Conservation (phyloP, 2,113 vertebrate genomes). For the Phylloscopus whistleri region DNA sequence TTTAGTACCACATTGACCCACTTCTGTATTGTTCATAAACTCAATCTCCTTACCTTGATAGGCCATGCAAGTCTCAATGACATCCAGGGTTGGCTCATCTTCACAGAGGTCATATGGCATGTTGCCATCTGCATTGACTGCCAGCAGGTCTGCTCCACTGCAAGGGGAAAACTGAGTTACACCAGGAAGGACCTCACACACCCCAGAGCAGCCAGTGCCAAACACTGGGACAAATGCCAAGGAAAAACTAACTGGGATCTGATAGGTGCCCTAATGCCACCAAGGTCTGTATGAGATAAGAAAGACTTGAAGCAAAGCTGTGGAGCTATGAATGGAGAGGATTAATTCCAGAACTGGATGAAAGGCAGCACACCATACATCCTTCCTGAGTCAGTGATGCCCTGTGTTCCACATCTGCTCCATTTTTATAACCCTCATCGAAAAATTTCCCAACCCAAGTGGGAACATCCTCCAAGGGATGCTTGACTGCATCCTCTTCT, state of each 20-base stretch:
- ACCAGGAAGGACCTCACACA: background rate
- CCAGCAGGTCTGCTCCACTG: slow-evolving; percentile 91
- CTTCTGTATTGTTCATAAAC: background rate
- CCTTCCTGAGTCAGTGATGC: background rate
- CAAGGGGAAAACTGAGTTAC: background rate
- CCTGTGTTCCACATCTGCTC: background rate
- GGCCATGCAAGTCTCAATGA: slow-evolving; percentile 96
- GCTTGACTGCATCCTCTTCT: background rate
- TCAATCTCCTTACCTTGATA: slow-evolving; percentile 83
- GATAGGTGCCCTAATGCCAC: background rate
- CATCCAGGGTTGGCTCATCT: slow-evolving; percentile 93
- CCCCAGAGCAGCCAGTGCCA: background rate
- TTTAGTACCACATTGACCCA: background rate
- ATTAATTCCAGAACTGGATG: background rate
- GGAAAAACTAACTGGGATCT: background rate
- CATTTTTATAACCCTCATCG: background rate
- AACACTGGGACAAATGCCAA: background rate
- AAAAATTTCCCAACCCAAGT: background rate
- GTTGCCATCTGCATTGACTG: slow-evolving; percentile 95
- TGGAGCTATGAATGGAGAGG: background rate
- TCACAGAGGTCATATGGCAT: slow-evolving; percentile 99
- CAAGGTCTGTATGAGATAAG: background rate
- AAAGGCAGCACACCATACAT: background rate
- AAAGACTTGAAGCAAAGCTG: background rate
- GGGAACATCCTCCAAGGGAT: background rate